These are phyloP conservation scores for Onychostruthus taczanowskii DNA, from an alignment of 2,113 vertebrate species.

Conservation along the genomic window DNA sequence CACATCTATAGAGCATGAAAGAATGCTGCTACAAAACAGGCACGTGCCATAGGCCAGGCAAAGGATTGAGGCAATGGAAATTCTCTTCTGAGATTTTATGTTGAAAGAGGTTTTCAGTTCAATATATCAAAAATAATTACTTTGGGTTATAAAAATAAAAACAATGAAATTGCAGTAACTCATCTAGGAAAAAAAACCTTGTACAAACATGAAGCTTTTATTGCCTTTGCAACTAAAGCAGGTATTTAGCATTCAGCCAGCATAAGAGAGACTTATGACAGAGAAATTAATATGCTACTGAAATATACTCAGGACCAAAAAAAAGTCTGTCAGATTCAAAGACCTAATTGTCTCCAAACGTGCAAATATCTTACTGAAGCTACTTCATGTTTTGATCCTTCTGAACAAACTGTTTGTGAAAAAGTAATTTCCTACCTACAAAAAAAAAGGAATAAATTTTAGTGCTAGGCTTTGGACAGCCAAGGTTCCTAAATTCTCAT, in stretches of 20 bases:
- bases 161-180: neutral
- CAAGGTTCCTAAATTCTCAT: neutral
- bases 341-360: neutral
- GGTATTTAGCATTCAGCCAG: neutral
- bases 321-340: neutral
- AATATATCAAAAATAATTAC: neutral
- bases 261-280: neutral
- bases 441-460: neutral
- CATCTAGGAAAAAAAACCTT: neutral
- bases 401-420: neutral
- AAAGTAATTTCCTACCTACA: neutral
- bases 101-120: neutral
- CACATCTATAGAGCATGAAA: fast-evolving
- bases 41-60: neutral
- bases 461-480: neutral
- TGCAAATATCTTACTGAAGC: neutral
- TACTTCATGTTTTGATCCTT: neutral
- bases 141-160: neutral
- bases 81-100: neutral
- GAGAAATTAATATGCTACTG: neutral
- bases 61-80: neutral
- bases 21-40: neutral
- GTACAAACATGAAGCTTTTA: neutral
- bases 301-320: neutral
- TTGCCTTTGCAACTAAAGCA: neutral